phyloP scores from a whole-genome alignment of 1,140 invertebrate genomes.

The Nixonia krombeini region DNA sequence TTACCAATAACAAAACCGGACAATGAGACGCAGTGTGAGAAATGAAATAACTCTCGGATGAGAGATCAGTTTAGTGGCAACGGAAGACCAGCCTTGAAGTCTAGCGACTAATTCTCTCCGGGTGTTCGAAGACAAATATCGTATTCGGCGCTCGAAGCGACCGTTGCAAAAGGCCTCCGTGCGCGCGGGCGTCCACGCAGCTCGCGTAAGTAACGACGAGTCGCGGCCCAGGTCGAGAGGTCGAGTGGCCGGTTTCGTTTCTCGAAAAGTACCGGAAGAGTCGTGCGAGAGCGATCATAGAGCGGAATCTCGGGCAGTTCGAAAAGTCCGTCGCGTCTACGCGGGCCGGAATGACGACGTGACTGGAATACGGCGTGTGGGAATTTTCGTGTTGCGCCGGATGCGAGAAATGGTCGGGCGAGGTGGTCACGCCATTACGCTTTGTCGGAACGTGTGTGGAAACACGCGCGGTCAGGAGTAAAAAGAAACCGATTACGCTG shows the following conservation, averaged over 20 bases:
- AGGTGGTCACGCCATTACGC: conserved; percentile 41
- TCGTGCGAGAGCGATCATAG: conserved; percentile 15
- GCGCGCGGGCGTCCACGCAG: not conserved
- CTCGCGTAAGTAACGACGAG: conserved; percentile 5
- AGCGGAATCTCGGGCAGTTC: conserved; percentile 50
- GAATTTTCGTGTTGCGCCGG: conserved; percentile 57
- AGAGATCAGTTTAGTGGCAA: too few species aligned
- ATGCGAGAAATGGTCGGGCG: conserved; percentile 45
- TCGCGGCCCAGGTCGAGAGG: not conserved
- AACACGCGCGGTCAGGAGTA: too few species aligned
- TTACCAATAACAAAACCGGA: too few species aligned
- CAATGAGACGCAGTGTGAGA: too few species aligned
- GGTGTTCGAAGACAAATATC: not conserved
- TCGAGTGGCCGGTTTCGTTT: not conserved
- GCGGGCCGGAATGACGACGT: conserved; percentile 56
- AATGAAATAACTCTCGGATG: too few species aligned
- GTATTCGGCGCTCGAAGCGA: not conserved
- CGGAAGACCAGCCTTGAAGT: too few species aligned
- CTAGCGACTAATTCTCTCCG: too few species aligned
- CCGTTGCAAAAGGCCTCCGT: not conserved
- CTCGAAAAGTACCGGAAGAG: conserved; percentile 12
- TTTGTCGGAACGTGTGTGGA: too few species aligned
- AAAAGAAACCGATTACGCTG: too few species aligned
- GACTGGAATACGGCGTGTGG: conserved; percentile 52
- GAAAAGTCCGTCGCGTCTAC: conserved; percentile 54